Conservation (phyloP, 1,140 invertebrate species). For the Anoplolepis gracilipes region DNA sequence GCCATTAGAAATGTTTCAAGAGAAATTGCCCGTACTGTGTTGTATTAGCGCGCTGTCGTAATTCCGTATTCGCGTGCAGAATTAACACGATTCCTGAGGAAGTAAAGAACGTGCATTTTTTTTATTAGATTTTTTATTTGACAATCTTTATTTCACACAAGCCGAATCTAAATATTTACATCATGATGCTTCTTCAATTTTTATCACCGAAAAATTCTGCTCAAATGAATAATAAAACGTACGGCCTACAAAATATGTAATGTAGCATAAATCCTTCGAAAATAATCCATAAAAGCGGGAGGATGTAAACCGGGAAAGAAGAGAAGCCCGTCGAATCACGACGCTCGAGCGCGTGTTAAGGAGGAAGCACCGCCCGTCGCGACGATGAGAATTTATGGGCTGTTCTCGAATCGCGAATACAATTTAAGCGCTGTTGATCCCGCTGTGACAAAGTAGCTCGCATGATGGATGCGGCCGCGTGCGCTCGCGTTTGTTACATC, state of each 20-base stretch:
- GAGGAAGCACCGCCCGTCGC: constrained; percentile 68
- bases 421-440: constrained; percentile 80
- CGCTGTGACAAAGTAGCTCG: constrained; percentile 77
- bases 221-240: constrained; percentile 13
- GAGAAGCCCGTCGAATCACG: constrained; percentile 66
- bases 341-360: constrained; percentile 61
- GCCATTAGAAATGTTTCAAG: constrained; percentile 69
- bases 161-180: not conserved
- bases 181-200: not conserved
- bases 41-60: constrained; percentile 48
- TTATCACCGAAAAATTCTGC: not conserved
- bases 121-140: too few relatives aligned
- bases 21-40: constrained; percentile 65
- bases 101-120: too few relatives aligned
- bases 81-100: too few relatives aligned
- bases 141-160: too few relatives aligned
- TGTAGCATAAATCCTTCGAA: constrained; percentile 20
- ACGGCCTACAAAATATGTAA: not conserved
- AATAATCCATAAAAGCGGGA: constrained; percentile 24
- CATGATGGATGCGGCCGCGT: constrained; percentile 75
- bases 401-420: constrained; percentile 78
- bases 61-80: constrained; percentile 45
- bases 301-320: constrained; percentile 1
- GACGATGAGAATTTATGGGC: constrained; percentile 77
- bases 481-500: constrained; percentile 71